Conservation (phyloP, 2,113 vertebrate genomes). For the Cisticola juncidis region DNA sequence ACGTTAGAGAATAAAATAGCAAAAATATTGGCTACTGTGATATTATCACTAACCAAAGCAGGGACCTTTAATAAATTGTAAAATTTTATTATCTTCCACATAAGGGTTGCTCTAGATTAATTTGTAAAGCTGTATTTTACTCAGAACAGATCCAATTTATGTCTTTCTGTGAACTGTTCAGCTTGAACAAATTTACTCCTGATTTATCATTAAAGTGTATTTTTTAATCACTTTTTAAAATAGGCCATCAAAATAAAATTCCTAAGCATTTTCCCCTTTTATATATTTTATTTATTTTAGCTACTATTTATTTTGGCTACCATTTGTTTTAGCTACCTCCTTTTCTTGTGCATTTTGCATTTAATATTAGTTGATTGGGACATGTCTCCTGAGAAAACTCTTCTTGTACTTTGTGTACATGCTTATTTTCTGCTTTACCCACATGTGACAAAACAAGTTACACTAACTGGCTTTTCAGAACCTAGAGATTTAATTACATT, state of each 20-base stretch:
- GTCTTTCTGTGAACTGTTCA: neutral
- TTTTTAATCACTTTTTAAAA: neutral
- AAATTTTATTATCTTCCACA: neutral
- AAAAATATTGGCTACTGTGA: neutral
- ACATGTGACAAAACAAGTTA: neutral
- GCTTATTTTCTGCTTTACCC: neutral
- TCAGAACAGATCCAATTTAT: neutral
- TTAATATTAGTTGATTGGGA: neutral
- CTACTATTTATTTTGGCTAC: neutral
- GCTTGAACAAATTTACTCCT: neutral
- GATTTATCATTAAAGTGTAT: neutral
- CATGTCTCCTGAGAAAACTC: neutral
- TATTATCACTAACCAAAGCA: neutral
- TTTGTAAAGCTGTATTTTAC: neutral
- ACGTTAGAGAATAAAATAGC: neutral
- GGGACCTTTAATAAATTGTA: neutral
- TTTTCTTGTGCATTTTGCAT: neutral
- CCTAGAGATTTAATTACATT: neutral
- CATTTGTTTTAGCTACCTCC: neutral
- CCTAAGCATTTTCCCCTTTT: fast-evolving
- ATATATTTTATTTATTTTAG: neutral
- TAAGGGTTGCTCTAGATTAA: neutral
- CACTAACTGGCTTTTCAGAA: neutral
- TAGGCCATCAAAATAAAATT: neutral
- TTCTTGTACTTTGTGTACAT: neutral